A percentile compares a stretch with the other conserved stretches of the same genome.
Conservation (phyloP, 2,888 invertebrate genomes). For the Rhorus exstirpatorius region DNA sequence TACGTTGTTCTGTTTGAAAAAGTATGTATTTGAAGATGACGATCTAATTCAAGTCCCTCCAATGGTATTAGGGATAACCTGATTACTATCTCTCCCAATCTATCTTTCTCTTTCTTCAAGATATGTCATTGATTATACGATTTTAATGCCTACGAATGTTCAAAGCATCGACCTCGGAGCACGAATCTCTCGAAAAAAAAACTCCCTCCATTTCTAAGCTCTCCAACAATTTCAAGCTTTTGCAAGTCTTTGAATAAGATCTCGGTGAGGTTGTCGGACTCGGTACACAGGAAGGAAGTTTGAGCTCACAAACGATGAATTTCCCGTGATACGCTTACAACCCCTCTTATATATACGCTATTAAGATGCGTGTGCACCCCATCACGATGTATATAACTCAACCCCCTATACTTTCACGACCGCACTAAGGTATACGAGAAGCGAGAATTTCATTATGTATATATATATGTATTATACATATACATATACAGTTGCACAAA, state of each 20-base stretch:
- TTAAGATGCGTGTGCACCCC: conserved; percentile 1
- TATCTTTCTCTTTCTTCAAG: neutral
- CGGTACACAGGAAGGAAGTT: conserved; percentile 49
- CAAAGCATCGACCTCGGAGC: neutral
- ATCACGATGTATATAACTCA: neutral
- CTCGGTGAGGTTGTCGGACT: neutral
- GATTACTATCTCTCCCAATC: neutral
- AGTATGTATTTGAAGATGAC: no score
- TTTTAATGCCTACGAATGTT: neutral
- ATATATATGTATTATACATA: no score
- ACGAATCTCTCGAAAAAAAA: neutral
- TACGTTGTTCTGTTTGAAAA: no score
- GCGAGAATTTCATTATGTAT: neutral
- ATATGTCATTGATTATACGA: neutral
- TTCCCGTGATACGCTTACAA: conserved; percentile 40
- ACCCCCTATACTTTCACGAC: neutral
- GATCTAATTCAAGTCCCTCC: no score
- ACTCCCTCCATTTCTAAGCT: neutral
- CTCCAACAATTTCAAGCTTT: neutral
- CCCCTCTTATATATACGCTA: neutral
- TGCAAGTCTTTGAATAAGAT: neutral
- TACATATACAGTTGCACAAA: conserved; percentile 1
- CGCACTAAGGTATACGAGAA: neutral
- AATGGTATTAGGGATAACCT: neutral
- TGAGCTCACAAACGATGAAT: conserved; percentile 51